These are phyloP conservation scores for Marisa cornuarietis DNA, from an alignment of 1,140 invertebrate species.

Conservation along the genomic window DNA sequence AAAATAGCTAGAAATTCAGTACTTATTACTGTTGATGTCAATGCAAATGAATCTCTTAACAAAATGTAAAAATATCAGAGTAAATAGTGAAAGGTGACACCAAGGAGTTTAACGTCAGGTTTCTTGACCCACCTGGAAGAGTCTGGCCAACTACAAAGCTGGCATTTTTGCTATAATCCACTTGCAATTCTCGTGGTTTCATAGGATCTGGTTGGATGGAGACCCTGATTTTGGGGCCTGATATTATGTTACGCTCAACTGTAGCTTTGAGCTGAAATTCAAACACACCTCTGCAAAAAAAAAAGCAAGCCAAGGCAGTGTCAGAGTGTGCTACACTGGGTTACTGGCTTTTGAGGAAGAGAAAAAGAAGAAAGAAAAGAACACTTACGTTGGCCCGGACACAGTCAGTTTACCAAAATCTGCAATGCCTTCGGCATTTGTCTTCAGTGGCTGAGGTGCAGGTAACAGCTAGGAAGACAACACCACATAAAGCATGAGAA, in stretches of 20 bases:
- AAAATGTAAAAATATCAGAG: too few relatives aligned
- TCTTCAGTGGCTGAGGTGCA: constrained; percentile 50
- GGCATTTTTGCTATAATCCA: constrained; percentile 54
- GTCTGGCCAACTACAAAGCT: constrained; percentile 51
- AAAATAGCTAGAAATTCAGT: too few relatives aligned
- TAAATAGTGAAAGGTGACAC: too few relatives aligned
- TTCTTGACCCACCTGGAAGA: constrained; percentile 53
- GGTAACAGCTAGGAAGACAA: constrained; percentile 53
- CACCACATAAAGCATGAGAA: background rate
- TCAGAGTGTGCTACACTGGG: background rate
- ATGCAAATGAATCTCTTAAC: too few relatives aligned
- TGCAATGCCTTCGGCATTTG: constrained; percentile 55
- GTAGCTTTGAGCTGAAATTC: constrained; percentile 63
- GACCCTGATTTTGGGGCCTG: constrained; percentile 56
- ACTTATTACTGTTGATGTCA: too few relatives aligned
- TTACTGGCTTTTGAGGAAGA: too few relatives aligned
- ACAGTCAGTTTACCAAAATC: constrained; percentile 59
- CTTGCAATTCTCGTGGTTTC: constrained; percentile 51
- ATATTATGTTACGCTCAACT: constrained; percentile 42
- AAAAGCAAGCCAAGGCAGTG: constrained; percentile 17
- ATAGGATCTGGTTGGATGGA: constrained; percentile 58
- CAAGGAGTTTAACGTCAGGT: too few relatives aligned
- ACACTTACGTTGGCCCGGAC: constrained; percentile 49
- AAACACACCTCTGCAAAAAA: constrained; percentile 54
- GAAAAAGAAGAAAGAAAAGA: background rate